Conservation (phyloP, 2,888 invertebrate genomes). For the Ashinkailepas kermadecensis region DNA sequence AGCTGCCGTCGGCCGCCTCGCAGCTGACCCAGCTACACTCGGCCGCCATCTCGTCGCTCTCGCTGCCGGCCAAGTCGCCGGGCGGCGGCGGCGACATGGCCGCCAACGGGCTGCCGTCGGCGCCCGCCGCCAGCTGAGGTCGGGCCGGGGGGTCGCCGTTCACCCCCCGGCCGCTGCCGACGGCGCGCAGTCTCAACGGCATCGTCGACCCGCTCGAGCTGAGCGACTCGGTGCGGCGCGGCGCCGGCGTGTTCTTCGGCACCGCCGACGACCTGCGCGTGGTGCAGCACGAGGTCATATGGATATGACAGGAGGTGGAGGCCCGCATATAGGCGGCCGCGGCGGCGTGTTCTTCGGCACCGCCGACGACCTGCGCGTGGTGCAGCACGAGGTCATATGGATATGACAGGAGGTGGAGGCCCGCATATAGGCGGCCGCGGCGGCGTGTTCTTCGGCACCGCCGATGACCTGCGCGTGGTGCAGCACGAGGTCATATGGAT, state of each 20-base stretch:
- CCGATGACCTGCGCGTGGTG: neutral
- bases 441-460: neutral
- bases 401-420: conserved; percentile 1
- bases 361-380: neutral
- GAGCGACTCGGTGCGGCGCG: neutral
- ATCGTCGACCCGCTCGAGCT: neutral
- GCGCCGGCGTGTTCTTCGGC: conserved; percentile 1
- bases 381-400: conserved; percentile 1
- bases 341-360: neutral
- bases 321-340: neutral
- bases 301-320: conserved; percentile 12
- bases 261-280: neutral
- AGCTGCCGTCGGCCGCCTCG: neutral
- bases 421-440: neutral
- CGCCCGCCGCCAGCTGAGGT: conserved; percentile 10
- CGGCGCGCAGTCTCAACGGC: neutral
- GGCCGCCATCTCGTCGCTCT: no score
- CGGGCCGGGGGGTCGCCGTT: neutral
- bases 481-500: conserved; percentile 2
- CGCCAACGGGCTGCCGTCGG: neutral
- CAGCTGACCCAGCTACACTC: neutral
- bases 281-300: neutral
- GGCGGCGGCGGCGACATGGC: neutral
- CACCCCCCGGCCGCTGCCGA: neutral
- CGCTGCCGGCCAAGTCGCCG: no score